A percentile compares a stretch with the other conserved stretches of the same genome.
These are phyloP conservation scores for Hyperopisus bebe DNA, from an alignment of 2,113 vertebrate species.

Conservation along the genomic window DNA sequence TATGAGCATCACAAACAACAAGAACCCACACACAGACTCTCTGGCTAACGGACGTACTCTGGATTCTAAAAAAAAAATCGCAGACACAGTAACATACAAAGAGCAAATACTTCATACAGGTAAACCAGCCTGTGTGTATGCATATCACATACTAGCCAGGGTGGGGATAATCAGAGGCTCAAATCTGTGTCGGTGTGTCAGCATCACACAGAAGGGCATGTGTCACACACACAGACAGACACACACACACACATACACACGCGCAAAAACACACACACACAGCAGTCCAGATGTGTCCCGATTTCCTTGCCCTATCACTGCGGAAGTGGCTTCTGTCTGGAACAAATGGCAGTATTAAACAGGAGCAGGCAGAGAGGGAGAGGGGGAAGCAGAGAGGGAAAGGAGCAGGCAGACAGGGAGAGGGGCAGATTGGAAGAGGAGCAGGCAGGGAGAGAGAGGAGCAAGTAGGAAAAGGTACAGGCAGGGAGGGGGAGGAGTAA, in stretches of 20 bases:
- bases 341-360: conserved; percentile 7
- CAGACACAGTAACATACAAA: conserved; percentile 3
- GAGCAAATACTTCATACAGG: neutral
- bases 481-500: neutral
- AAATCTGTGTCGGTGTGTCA: neutral
- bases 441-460: neutral
- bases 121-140: neutral
- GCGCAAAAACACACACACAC: neutral
- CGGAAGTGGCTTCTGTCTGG: neutral
- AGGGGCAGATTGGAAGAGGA: neutral
- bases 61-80: neutral
- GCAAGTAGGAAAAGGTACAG: neutral
- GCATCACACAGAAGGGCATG: neutral
- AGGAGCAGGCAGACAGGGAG: neutral
- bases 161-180: neutral
- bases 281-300: conserved; percentile 22
- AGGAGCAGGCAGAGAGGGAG: neutral
- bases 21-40: conserved; percentile 49
- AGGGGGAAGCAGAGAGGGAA: neutral
- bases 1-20: conserved; percentile 58
- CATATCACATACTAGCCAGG: neutral
- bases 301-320: conserved; percentile 19
- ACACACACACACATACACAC: neutral
- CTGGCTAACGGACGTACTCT: conserved; percentile 34
- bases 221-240: conserved; percentile 13